Evolutionary conservation across 2,888 invertebrate genomes (phyloP), one percentile per base, ranked within the genome.

Genomic region (Drepana falcataria): DNA sequence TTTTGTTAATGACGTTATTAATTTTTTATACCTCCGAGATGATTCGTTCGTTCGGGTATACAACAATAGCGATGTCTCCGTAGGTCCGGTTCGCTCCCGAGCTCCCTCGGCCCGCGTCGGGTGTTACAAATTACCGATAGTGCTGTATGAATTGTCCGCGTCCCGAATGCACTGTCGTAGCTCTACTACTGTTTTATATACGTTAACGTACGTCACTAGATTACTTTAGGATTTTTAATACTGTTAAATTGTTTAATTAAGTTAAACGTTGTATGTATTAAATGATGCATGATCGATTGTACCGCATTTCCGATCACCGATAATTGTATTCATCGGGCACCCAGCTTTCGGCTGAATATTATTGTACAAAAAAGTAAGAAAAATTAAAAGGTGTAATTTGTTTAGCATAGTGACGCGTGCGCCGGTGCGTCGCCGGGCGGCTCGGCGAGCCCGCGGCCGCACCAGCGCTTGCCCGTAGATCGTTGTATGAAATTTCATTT

Each of bases 221-320:
- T 85, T 87, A 87, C 83, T 87, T 87, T 88, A 87, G 85, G 79
- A 79, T 81, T 81, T 87, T 88, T 85, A 87, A 85, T 87, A 85
- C 87, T 85, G 87, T 89, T 87, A 84, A 87, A 88, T 88, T 85
- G 87, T 89, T 89, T 89, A 81, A 83, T 85, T 89, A 87, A 89
- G 88, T 89, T 89, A 77, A 83, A 79, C 86, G 84, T 87, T 86
- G 85, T 89, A 87, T 85, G 87, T 87, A 83, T 84, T 81, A 81
- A 21, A 84, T 82, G 82, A 84, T 75, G 83, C 85, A 83, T 79
- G 86, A 80, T 81, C 81, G 85, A 82, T 80, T 78, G 85, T 83
- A 81, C 79, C 81, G 85, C 86, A 77, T 84, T 83, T 83, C 79
- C 77, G 77, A 79, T 80, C 81, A 80, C 87, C 85, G 83, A 81